Evolutionary conservation across 2,797 vertebrate genomes (phyloP).

Genomic region (Acrossocheilus fasciatus): DNA sequence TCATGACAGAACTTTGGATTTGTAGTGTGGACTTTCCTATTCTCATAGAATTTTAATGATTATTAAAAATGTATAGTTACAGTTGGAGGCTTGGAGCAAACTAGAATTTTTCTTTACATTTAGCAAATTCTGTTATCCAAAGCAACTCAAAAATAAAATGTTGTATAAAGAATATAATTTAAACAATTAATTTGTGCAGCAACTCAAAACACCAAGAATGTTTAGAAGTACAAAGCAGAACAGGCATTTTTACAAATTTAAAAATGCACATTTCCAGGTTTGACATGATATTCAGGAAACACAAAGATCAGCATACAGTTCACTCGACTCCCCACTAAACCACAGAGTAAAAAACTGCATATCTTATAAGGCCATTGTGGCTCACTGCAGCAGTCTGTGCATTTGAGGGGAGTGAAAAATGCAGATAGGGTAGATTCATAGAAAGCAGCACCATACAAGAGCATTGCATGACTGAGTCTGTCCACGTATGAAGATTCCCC

Average conservation of each 20-base stretch:
- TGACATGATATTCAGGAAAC: neutral
- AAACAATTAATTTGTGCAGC: neutral
- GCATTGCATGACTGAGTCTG: neutral
- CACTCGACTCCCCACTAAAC: constrained; percentile 72
- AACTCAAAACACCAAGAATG: neutral
- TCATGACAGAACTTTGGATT: too few species aligned
- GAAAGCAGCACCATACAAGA: neutral
- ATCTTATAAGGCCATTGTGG: constrained; percentile 69
- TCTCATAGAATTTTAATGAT: too few species aligned
- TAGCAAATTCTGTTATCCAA: neutral
- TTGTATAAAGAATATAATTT: neutral
- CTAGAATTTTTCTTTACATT: neutral
- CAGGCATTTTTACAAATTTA: neutral
- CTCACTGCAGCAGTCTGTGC: constrained; percentile 73
- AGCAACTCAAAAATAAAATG: neutral
- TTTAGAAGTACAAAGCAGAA: neutral
- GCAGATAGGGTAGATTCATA: constrained; percentile 63
- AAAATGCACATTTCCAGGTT: neutral
- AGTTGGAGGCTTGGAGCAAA: too few species aligned
- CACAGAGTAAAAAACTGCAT: neutral
- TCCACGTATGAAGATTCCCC: constrained; percentile 10
- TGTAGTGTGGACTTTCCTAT: too few species aligned
- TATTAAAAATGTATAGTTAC: too few species aligned
- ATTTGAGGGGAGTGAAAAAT: constrained; percentile 72
- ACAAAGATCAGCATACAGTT: constrained; percentile 71